Evolutionary conservation across 2,113 vertebrate genomes (phyloP).

Genomic region (Pteropus alecto): DNA sequence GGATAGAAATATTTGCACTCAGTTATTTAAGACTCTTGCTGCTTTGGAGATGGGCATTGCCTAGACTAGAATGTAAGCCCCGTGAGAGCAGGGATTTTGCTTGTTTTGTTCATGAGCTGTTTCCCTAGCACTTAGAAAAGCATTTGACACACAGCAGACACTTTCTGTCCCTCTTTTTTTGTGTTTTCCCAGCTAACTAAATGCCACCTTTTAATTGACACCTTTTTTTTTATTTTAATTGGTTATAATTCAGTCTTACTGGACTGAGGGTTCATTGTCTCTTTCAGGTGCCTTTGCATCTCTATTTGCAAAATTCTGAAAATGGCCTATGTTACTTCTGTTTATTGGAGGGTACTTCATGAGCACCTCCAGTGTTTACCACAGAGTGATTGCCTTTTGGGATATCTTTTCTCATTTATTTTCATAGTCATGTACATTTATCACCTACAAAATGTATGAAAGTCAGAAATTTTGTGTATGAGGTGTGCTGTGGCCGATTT

Average conservation of each 20-base stretch:
- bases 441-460: not conserved
- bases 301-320: slow-evolving; percentile 30
- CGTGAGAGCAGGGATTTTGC: not conserved
- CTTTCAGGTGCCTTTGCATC: not conserved
- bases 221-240: slow-evolving; percentile 13
- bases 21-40: not conserved
- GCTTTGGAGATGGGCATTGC: not conserved
- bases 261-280: not conserved
- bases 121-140: not conserved
- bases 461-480: not conserved
- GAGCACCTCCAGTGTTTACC: not conserved
- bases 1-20: not conserved
- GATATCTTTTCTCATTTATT: slow-evolving; percentile 14
- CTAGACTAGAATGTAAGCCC: not conserved
- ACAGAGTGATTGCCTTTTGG: slow-evolving; percentile 3
- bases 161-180: not conserved
- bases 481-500: not conserved
- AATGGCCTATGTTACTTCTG: not conserved
- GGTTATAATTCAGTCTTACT: not conserved
- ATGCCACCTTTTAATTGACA: not conserved
- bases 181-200: not conserved
- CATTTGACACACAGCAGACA: not conserved
- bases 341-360: not conserved
- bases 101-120: not conserved
- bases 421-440: not conserved